phyloP scores from a whole-genome alignment of 1,140 invertebrate species.

The Drosophila kanapiae region DNA sequence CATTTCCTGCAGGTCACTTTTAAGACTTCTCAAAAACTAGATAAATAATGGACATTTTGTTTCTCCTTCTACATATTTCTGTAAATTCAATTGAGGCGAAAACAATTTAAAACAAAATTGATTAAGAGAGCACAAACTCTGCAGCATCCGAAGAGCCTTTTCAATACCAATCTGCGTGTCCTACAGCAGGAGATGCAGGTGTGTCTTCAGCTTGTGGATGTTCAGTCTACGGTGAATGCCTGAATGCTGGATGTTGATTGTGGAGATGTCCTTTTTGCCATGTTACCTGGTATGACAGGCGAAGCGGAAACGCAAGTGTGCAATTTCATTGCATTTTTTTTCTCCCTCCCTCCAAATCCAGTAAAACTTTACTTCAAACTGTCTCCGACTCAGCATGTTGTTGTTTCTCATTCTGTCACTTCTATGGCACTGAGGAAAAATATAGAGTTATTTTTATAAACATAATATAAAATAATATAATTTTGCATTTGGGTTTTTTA shows the following conservation, averaged over 20 bases:
- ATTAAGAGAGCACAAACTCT: constrained; percentile 60
- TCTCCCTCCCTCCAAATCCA: constrained; percentile 46
- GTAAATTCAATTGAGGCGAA: constrained; percentile 47
- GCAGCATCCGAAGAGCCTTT: constrained; percentile 33
- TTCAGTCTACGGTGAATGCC: constrained; percentile 5
- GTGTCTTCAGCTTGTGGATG: constrained; percentile 27
- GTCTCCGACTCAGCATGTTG: constrained; percentile 39
- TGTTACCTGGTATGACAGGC: constrained; percentile 51
- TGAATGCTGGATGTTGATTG: constrained; percentile 16
- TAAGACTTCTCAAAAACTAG: neutral
- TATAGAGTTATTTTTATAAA: too few relatives aligned
- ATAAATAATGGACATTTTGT: constrained; percentile 8
- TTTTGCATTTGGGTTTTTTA: too few relatives aligned
- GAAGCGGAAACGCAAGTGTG: constrained; percentile 77
- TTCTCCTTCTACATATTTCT: constrained; percentile 14
- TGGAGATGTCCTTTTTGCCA: constrained; percentile 26
- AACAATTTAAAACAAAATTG: constrained; percentile 73
- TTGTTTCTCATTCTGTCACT: constrained; percentile 18
- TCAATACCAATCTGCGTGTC: constrained; percentile 73
- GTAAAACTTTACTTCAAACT: constrained; percentile 63
- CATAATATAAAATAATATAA: neutral
- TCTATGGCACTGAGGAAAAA: constrained; percentile 13
- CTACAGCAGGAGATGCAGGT: constrained; percentile 58
- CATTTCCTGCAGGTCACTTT: neutral
- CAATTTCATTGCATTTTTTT: constrained; percentile 79